phyloP scores from a whole-genome alignment of 2,113 vertebrate genomes.

The Tetrax tetrax region DNA sequence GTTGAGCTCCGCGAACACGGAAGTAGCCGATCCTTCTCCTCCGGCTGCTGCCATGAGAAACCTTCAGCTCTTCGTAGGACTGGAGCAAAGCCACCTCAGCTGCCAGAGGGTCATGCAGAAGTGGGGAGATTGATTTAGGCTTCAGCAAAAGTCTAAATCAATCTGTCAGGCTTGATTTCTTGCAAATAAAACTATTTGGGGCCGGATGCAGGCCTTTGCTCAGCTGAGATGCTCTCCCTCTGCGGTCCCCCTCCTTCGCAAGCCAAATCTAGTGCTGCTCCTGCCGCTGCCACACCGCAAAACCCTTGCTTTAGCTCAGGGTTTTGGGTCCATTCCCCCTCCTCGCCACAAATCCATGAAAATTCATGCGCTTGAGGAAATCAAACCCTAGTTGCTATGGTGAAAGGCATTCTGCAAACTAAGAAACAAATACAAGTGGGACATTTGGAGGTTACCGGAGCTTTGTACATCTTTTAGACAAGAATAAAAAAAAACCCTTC shows the following conservation, averaged over 20 bases:
- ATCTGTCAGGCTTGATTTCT: not conserved
- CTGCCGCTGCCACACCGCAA: not conserved
- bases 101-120: slow-evolving; percentile 7
- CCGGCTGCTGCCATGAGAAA: not conserved
- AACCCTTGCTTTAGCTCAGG: not conserved
- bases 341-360: not conserved
- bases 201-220: not conserved
- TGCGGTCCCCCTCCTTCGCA: not conserved
- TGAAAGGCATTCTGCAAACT: slow-evolving; percentile 62
- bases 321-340: not conserved
- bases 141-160: not conserved
- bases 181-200: not conserved
- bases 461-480: slow-evolving; percentile 6
- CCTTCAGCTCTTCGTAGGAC: not conserved
- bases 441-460: slow-evolving; percentile 59
- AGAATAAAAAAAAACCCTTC: not conserved
- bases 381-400: slow-evolving; percentile 63
- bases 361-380: slow-evolving; percentile 46
- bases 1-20: not conserved
- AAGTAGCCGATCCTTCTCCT: not conserved
- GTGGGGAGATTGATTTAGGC: not conserved
- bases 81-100: slow-evolving; percentile 33
- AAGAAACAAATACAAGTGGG: slow-evolving; percentile 62
- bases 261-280: not conserved
- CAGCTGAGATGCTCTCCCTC: not conserved